Base-by-base conservation (phyloP, 2,888 invertebrate species). In the Oxyteleia sp. region DNA sequence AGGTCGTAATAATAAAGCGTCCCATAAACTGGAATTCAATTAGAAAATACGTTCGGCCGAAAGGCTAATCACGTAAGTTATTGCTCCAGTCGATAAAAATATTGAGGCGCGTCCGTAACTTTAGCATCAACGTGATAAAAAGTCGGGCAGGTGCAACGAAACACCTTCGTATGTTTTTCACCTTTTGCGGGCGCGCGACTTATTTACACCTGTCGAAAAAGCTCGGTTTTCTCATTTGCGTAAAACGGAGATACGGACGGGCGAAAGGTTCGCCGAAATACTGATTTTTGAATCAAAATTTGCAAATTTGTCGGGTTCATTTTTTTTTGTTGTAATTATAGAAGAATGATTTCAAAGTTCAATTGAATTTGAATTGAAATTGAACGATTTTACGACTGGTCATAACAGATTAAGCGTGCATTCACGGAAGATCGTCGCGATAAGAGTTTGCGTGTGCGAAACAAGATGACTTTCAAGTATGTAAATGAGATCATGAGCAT, bases 201-300 rank as follows among this genome's bases (percentile, higher is more conserved):
- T 61, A 89, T 90, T 91, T 90, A 92, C 92, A 92, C 91, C 91
- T 91, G 91, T 90, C 90, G 87, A 89, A 90, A 66, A 88, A 88
- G 85, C 88, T 88, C 87, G 84, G 88, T 88, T 90, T 89, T 89
- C 88, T 88, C 84, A 63, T 80, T 80, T 61, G 66, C 74, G 72
- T 57, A 59, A 68, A 59, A 18, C 38, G 49, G 16, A 53, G 45
- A 59, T 23, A 41, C 23, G 23, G 29, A n/a, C n/a, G 38, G 15
- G 47, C 53, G n/a, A 32, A 59, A 68, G 53, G 64, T 41, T 29
- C 11, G 23, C 7, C 13, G 23, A 43, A 38, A 55, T 16, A 47
- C 47, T 47, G 47, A 20, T 20, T 20, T 47, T 8, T 8, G 20
- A 47, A 47, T 20, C n/a, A n/a, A n/a, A n/a, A n/a, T n/a, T n/a